These are phyloP conservation scores for Microcebus murinus DNA, from an alignment of 2,113 vertebrate genomes.

Conservation along the genomic window DNA sequence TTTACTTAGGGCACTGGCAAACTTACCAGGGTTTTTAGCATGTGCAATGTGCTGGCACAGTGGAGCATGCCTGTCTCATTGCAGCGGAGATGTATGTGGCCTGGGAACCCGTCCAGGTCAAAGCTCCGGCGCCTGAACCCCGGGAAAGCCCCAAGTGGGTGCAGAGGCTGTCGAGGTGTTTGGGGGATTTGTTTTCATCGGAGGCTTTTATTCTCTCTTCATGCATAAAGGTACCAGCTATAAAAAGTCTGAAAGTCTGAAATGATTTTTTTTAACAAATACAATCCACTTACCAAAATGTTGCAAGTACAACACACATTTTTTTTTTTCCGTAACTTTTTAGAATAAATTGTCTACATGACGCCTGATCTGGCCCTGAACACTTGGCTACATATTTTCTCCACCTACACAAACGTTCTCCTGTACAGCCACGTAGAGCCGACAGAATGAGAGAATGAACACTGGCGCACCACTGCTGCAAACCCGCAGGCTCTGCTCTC, in stretches of 20 bases:
- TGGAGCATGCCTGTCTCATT: background rate
- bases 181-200: background rate
- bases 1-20: conserved; percentile 13
- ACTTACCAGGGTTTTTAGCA: background rate
- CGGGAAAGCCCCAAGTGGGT: rapidly evolving
- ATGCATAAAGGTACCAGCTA: rapidly evolving
- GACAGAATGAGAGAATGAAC: background rate
- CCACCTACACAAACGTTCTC: background rate
- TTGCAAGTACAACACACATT: too few species aligned
- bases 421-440: rapidly evolving
- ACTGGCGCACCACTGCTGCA: rapidly evolving
- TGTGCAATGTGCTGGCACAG: background rate
- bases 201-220: background rate
- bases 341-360: rapidly evolving
- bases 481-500: rapidly evolving
- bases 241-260: background rate
- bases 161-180: rapidly evolving
- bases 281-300: background rate
- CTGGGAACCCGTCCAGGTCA: background rate
- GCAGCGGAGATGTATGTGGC: background rate
- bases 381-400: background rate
- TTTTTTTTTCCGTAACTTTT: background rate
- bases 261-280: background rate
- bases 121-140: background rate
- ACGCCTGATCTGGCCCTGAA: rapidly evolving